Evolutionary conservation across 2,888 invertebrate genomes (phyloP), one percentile per base, ranked within the genome.

Genomic region (Axea sp.): DNA sequence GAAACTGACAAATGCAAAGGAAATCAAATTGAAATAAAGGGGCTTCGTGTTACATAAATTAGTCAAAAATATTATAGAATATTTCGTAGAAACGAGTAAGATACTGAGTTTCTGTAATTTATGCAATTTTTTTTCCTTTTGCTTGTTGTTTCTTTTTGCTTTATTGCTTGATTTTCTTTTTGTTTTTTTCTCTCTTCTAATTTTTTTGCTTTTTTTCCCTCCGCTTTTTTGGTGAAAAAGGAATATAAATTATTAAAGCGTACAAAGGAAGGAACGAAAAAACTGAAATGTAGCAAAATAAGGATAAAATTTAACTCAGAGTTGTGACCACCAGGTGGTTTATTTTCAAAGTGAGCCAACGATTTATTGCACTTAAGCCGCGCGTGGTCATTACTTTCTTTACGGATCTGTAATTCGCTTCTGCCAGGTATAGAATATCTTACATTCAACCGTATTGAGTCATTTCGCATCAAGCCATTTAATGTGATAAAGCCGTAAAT

Each of bases 291-390:
- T 31, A 43, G 22, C n/a, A 35, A 14, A 35, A 28, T 11, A 35
- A 12, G 7, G 15, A 47, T 41, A 28, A 53, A 65, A 35, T 55
- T 43, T 41, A 31, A 30, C 24, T 55, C 37, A 31, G 37, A 57
- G 30, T 57, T 49, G 64, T 35, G 49, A 64, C 57, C 71, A 12
- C 47, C 49, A 41, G 71, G 55, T 68, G 71, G 72, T 72, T 64
- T 45, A 62, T 75, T 68, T 71, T 57, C 71, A 53, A 47, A 55
- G 53, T 64, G 67, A 62, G 14, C 35, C 41, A 22, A 30, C 37
- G 55, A 75, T 75, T 75, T 71, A 75, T 75, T 55, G 65, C 51
- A 65, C 49, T 47, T 51, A 64, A 59, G 57, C 11, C 53, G 64
- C 24, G 39, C 41, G 41, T 47, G 49, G 57, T 68, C 39, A 53